phyloP scores from a whole-genome alignment of 1,140 invertebrate species.

The Hestina assimilis region DNA sequence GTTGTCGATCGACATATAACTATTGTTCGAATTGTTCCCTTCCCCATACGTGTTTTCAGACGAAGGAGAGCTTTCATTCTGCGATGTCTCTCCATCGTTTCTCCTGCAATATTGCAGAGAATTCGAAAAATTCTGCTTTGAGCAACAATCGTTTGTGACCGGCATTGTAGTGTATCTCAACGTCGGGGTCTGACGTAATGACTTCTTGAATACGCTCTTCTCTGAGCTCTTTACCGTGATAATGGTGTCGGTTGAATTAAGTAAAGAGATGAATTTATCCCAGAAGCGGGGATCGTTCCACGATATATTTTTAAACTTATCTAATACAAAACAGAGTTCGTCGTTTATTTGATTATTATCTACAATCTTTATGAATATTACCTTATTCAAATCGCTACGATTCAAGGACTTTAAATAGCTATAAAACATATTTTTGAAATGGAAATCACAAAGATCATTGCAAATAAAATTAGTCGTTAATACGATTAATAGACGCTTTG shows the following conservation, averaged over 20 bases:
- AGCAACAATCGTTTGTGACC: slow-evolving; percentile 70
- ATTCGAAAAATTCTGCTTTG: slow-evolving; percentile 72
- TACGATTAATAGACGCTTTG: slow-evolving; percentile 69
- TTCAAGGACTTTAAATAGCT: slow-evolving; percentile 72
- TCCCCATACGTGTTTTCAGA: slow-evolving; percentile 73
- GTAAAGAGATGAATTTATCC: slow-evolving; percentile 64
- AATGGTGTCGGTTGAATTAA: slow-evolving; percentile 73
- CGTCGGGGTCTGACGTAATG: slow-evolving; percentile 65
- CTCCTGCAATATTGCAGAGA: slow-evolving; percentile 69
- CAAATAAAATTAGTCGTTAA: slow-evolving; percentile 74
- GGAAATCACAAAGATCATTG: slow-evolving; percentile 69
- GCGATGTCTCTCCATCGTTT: slow-evolving; percentile 63
- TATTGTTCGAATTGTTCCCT: slow-evolving; percentile 75
- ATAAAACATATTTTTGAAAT: slow-evolving; percentile 74
- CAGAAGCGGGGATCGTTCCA: slow-evolving; percentile 70
- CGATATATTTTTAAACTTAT: slow-evolving; percentile 72
- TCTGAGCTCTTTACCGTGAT: slow-evolving; percentile 69
- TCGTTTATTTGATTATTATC: slow-evolving; percentile 73
- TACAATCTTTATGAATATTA: slow-evolving; percentile 71
- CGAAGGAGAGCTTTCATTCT: slow-evolving; percentile 70
- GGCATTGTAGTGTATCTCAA: slow-evolving; percentile 75
- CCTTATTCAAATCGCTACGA: slow-evolving; percentile 68
- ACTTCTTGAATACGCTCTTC: slow-evolving; percentile 71
- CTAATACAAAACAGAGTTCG: slow-evolving; percentile 65
- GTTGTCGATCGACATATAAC: slow-evolving; percentile 76